phyloP scores from a whole-genome alignment of 2,113 vertebrate genomes.

The Albula goreensis region DNA sequence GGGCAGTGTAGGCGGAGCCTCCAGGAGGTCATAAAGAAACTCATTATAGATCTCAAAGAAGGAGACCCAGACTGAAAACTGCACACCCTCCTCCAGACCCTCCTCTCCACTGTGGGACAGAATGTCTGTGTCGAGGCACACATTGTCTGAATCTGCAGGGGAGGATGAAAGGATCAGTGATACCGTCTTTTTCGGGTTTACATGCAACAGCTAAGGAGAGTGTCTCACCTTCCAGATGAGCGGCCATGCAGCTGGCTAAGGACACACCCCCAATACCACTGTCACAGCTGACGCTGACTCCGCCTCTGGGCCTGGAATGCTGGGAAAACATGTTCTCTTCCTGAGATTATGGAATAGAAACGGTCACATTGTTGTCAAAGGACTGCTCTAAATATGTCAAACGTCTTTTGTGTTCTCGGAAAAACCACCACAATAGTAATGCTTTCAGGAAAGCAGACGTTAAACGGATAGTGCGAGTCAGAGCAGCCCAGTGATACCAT shows the following conservation, averaged over 20 bases:
- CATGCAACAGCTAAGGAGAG: not conserved
- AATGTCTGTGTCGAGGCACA: slow-evolving; percentile 78
- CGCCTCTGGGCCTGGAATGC: slow-evolving; percentile 65
- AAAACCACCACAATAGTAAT: no score
- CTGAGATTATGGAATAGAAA: slow-evolving; percentile 48
- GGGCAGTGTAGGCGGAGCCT: slow-evolving; percentile 64
- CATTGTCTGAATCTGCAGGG: slow-evolving; percentile 62
- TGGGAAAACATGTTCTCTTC: slow-evolving; percentile 61
- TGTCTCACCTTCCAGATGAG: slow-evolving; percentile 79
- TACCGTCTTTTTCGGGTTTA: no score
- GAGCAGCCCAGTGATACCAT: no score
- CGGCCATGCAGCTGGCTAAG: slow-evolving; percentile 69
- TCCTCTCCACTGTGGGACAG: slow-evolving; percentile 65
- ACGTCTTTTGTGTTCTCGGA: no score
- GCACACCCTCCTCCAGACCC: slow-evolving; percentile 68
- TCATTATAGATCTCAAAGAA: slow-evolving; percentile 99
- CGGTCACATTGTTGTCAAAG: not conserved
- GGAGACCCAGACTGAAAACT: slow-evolving; percentile 92
- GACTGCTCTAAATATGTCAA: no score
- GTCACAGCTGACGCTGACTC: slow-evolving; percentile 75
- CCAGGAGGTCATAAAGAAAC: slow-evolving; percentile 90
- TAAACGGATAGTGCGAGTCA: no score
- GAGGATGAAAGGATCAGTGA: not conserved
- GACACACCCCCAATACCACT: slow-evolving; percentile 90
- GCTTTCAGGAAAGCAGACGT: no score